Conservation (phyloP, 2,888 invertebrate genomes). For the Drosophila stalkeri region DNA sequence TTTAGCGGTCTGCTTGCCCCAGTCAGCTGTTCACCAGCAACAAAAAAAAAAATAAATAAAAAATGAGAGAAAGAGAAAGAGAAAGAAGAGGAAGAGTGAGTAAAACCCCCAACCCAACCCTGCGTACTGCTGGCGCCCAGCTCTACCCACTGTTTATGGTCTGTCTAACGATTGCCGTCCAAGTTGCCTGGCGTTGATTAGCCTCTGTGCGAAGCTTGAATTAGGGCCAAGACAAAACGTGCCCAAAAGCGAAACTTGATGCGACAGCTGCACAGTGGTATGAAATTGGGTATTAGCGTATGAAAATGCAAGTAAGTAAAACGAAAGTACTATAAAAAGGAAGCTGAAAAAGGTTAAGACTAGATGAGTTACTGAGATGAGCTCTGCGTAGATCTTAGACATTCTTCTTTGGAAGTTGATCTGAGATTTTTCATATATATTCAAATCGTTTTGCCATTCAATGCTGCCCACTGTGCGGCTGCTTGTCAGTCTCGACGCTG, state of each 20-base stretch:
- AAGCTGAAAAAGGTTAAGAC: background rate
- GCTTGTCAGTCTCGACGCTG: constrained; percentile 66
- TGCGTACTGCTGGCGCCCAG: constrained; percentile 6
- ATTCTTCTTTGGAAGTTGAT: too few species aligned
- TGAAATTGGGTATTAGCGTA: background rate
- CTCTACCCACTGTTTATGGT: constrained; percentile 69
- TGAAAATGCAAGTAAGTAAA: background rate
- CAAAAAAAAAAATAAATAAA: constrained; percentile 10
- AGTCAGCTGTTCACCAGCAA: constrained; percentile 5
- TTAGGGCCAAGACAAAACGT: constrained; percentile 79
- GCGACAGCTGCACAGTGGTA: constrained; percentile 57
- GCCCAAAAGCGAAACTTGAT: constrained; percentile 77
- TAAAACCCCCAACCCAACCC: background rate
- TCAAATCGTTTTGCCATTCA: background rate
- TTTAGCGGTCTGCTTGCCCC: constrained; percentile 77
- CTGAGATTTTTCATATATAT: too few species aligned
- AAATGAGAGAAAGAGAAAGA: background rate
- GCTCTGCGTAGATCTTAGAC: background rate
- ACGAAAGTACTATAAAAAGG: background rate
- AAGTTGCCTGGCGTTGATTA: constrained; percentile 80
- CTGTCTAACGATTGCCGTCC: constrained; percentile 79
- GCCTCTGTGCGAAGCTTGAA: constrained; percentile 75
- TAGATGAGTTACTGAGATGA: background rate
- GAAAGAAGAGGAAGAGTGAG: background rate
- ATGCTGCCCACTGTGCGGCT: constrained; percentile 52